Conservation (phyloP, 1,140 invertebrate species). For the Drosophila sp. region DNA sequence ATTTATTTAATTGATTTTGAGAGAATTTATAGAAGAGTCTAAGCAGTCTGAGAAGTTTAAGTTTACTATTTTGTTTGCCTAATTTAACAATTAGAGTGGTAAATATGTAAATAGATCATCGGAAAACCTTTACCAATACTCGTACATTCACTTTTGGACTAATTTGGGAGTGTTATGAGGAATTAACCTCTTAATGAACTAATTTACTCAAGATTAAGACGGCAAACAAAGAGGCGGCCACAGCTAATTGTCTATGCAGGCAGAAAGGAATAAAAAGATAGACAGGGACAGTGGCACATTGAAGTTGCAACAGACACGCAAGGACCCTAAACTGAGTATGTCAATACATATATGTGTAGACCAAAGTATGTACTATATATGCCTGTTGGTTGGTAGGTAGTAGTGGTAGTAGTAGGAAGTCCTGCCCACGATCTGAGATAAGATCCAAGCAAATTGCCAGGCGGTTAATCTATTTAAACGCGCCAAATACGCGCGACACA, state of each 20-base stretch:
- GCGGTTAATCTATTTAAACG: constrained; percentile 83
- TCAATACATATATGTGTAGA: constrained; percentile 9
- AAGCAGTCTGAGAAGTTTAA: too few species aligned
- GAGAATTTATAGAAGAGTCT: too few species aligned
- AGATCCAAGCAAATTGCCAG: constrained; percentile 73
- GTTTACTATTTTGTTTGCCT: neutral
- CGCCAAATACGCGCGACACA: constrained; percentile 80
- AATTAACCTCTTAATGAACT: constrained; percentile 83
- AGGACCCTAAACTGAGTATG: constrained; percentile 12
- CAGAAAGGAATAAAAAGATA: constrained; percentile 22
- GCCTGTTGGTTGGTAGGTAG: neutral
- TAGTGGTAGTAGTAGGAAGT: constrained; percentile 7
- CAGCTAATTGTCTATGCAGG: constrained; percentile 64
- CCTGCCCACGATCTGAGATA: constrained; percentile 54
- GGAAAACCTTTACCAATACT: neutral
- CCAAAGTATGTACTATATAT: constrained; percentile 26
- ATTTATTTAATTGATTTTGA: too few species aligned
- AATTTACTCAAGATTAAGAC: constrained; percentile 82
- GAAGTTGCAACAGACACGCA: constrained; percentile 33
- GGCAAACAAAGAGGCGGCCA: constrained; percentile 74
- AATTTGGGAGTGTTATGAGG: constrained; percentile 82
- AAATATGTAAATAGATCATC: neutral
- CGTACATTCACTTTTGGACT: constrained; percentile 21
- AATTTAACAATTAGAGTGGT: neutral
- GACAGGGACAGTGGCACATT: constrained; percentile 3